Percentiles rank a stretch among this genome's conserved stretches.
These are phyloP conservation scores for Serilophus lunatus DNA, from an alignment of 2,113 vertebrate species.

Conservation along the genomic window DNA sequence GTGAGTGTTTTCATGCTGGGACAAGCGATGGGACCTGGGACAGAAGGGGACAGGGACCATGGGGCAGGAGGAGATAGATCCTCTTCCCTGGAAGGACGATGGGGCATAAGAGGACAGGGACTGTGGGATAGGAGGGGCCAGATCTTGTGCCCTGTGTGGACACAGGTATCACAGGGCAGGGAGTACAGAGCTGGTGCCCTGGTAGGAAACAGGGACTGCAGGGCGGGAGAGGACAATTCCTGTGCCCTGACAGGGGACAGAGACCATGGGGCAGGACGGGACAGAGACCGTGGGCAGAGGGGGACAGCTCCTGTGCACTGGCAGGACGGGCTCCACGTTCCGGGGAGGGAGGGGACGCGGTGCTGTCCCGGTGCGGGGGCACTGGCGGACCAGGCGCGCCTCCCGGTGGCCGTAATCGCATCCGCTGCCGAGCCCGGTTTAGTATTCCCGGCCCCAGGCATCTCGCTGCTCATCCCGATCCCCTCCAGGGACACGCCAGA, in stretches of 20 bases:
- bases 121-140: background rate
- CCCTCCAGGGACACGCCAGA: background rate
- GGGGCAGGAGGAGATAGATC: background rate
- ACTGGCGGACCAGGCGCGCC: background rate
- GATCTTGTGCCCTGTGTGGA: background rate
- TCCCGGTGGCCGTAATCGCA: background rate
- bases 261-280: background rate
- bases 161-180: background rate
- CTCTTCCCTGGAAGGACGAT: background rate
- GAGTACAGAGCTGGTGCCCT: background rate
- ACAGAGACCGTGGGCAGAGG: background rate
- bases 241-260: background rate
- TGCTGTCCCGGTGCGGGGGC: background rate
- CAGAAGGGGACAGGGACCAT: background rate
- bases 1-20: background rate
- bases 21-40: no score
- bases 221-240: background rate
- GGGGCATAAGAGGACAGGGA: no score
- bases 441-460: no score
- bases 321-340: background rate
- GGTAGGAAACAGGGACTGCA: background rate
- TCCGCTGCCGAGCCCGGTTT: background rate
- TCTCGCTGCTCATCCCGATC: background rate
- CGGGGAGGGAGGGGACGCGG: background rate
- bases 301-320: background rate